Conservation (phyloP, 2,797 vertebrate species). For the Tympanoctomys barrerae region DNA sequence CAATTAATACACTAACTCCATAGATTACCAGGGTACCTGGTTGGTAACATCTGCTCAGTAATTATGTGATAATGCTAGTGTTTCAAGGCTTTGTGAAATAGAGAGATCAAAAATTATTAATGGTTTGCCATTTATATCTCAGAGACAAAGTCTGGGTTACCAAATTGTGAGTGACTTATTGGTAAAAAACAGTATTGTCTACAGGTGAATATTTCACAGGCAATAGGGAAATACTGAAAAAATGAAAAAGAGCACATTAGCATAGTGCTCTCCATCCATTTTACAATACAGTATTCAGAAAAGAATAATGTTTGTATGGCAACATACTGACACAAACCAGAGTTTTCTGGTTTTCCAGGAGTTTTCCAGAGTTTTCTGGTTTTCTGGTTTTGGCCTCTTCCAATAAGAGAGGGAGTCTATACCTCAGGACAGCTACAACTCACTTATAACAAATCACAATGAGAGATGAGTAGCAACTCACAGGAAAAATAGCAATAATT, state of each 20-base stretch:
- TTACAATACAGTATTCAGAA: background rate
- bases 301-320: background rate
- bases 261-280: background rate
- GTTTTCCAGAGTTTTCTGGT: background rate
- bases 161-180: background rate
- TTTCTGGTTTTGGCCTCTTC: background rate
- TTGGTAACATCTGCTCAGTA: background rate
- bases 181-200: background rate
- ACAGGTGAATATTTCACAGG: slow-evolving; percentile 42
- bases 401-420: background rate
- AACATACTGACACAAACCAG: background rate
- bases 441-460: background rate
- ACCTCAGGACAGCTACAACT: background rate
- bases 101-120: background rate
- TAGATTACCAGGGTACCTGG: background rate
- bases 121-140: background rate
- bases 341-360: background rate
- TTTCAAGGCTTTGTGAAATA: background rate
- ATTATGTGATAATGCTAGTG: background rate
- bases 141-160: background rate
- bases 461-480: background rate
- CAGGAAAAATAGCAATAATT: background rate
- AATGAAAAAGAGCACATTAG: background rate
- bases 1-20: background rate
- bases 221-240: background rate